Conservation (phyloP, 2,888 invertebrate species). For the Anagyrus pseudococci region DNA sequence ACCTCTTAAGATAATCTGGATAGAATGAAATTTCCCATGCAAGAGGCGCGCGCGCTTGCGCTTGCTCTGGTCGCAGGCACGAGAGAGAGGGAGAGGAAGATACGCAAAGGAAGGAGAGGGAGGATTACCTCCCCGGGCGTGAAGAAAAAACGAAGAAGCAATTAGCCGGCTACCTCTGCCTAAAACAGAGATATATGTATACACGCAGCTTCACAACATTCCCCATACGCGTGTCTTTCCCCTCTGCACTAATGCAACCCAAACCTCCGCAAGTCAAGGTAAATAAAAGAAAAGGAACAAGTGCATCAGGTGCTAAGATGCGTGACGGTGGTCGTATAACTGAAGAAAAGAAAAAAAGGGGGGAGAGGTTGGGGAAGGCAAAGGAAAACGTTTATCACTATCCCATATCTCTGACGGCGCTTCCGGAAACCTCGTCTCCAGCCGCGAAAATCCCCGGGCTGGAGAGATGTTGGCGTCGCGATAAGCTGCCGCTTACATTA, state of each 20-base stretch:
- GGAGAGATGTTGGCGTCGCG: not conserved
- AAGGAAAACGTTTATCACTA: slow-evolving; percentile 17
- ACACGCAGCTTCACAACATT: not conserved
- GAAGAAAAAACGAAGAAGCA: slow-evolving; percentile 40
- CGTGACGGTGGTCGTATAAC: no score
- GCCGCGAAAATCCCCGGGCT: slow-evolving; percentile 18
- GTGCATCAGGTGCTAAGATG: no score
- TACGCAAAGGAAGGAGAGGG: not conserved
- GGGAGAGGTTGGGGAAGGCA: no score
- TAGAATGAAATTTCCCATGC: slow-evolving; percentile 40
- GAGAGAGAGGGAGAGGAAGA: not conserved
- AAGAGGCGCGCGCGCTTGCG: slow-evolving; percentile 3
- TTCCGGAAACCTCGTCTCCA: slow-evolving; percentile 42
- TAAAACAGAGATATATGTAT: slow-evolving; percentile 51
- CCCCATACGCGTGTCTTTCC: no score
- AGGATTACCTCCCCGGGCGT: slow-evolving; percentile 40
- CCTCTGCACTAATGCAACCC: no score
- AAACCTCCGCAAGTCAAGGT: no score
- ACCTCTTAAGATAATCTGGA: slow-evolving; percentile 40
- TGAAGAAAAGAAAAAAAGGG: no score
- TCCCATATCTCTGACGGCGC: not conserved
- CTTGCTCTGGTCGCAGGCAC: not conserved
- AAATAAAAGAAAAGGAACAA: no score
- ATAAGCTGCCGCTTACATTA: slow-evolving; percentile 16
- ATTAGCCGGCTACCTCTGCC: slow-evolving; percentile 38